Evolutionary conservation across 2,113 vertebrate genomes (phyloP), one percentile per base, ranked within the genome.

Genomic region (Menura novaehollandiae): DNA sequence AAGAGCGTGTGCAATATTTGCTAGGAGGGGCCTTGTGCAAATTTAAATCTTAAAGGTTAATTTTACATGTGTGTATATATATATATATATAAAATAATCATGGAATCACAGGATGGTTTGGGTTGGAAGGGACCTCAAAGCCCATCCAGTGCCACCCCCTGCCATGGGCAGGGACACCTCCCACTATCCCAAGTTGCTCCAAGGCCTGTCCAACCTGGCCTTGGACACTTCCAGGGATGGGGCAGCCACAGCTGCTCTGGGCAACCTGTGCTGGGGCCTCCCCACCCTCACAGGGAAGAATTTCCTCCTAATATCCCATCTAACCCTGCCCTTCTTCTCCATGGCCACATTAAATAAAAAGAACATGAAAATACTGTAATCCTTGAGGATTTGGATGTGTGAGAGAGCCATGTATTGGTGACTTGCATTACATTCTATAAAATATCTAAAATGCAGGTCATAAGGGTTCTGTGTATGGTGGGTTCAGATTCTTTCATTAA

Each of bases 191-290:
- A 32, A 62, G 47, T 0, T 6, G 39, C 39, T 55, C 55, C 68
- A 6, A 67, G 0, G 8, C 27, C 27, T 0, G 0, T n/a, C 52
- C 71, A 69, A 0, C 21, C 47, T 55, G 55, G 63, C 47, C 79
- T 43, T 5, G 88, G 79, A 0, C 30, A 23, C 71, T 76, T 0
- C 24, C 71, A 69, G 47, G 30, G 71, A 47, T 55, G 78, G 39
- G 46, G 20, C 69, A 82, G 33, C 53, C 78, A 3, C 39, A 32
- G 46, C 62, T 68, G 1, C 60, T 46, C 53, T 89, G 68, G 37
- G 27, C 52, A 74, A 1, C 35, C 52, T 60, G 46, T 41, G 62
- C 78, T 63, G 69, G 55, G n/a, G 9, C 46, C 60, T 76, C 0
- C 1, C 14, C 41, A 5, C 26, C 63, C 47, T 69, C 17, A 0